A percentile compares a stretch with the other conserved stretches of the same genome.
Evolutionary conservation across 2,797 vertebrate genomes (phyloP).

Genomic region (Pteropus rufus): DNA sequence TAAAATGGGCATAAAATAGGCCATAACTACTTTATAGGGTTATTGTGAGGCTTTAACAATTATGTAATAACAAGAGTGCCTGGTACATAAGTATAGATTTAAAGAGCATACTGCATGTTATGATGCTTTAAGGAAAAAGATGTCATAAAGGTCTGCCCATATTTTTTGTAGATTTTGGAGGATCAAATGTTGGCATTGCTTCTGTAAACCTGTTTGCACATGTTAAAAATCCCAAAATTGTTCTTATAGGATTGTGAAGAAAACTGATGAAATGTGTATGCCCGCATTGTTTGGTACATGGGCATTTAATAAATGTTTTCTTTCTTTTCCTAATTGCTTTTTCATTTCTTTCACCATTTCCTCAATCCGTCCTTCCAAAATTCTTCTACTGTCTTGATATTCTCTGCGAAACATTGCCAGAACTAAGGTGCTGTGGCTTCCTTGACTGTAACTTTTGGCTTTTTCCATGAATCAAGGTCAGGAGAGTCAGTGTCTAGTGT

Average conservation of each 20-base stretch:
- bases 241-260: not conserved
- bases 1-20: not conserved
- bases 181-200: not conserved
- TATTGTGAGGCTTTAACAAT: not conserved
- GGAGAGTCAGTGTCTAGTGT: not conserved
- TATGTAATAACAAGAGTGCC: not conserved
- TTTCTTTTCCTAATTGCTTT: not conserved
- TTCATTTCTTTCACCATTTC: conserved; percentile 3
- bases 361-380: not conserved
- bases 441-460: not conserved
- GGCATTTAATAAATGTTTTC: not conserved
- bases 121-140: conserved; percentile 3
- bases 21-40: not conserved
- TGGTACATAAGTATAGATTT: conserved; percentile 16
- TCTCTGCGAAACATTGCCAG: not conserved
- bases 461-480: conserved; percentile 48
- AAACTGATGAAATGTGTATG: not conserved
- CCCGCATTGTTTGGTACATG: not conserved
- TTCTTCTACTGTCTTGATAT: not conserved
- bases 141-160: not conserved
- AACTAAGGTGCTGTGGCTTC: not conserved
- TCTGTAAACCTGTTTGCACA: not conserved
- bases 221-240: not conserved
- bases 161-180: conserved; percentile 7
- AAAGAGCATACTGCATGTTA: not conserved